phyloP scores from a whole-genome alignment of 2,797 vertebrate genomes.

The Adelosebastes latens region DNA sequence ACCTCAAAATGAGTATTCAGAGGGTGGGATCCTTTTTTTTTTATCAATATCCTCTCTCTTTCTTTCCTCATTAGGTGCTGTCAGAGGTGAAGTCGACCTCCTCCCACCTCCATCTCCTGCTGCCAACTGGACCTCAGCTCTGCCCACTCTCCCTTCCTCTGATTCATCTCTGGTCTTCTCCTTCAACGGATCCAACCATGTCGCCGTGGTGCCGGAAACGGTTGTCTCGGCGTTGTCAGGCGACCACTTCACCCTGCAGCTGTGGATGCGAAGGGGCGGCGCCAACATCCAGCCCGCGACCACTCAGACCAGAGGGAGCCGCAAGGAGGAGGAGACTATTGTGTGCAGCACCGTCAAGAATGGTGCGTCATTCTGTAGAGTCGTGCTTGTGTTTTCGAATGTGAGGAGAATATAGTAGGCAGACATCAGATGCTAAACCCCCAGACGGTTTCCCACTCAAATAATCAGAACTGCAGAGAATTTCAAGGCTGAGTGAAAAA shows the following conservation, averaged over 20 bases:
- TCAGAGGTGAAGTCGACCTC: conserved; percentile 93
- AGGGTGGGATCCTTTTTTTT: background rate
- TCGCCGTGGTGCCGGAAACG: conserved; percentile 89
- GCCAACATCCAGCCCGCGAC: conserved; percentile 78
- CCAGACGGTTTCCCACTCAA: background rate
- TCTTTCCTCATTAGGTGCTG: conserved; percentile 85
- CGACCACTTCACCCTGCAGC: conserved; percentile 96
- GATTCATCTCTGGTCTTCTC: conserved; percentile 98
- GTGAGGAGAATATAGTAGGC: background rate
- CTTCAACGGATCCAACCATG: conserved; percentile 95
- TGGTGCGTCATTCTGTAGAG: conserved; percentile 79
- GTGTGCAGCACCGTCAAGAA: conserved; percentile 95
- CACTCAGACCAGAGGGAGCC: conserved; percentile 82
- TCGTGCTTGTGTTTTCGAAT: background rate
- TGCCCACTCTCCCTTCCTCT: conserved; percentile 95
- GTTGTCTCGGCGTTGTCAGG: conserved; percentile 88
- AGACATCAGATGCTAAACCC: background rate
- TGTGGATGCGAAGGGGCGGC: conserved; percentile 95
- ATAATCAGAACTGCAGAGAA: background rate
- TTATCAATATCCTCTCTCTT: background rate
- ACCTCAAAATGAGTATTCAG: background rate
- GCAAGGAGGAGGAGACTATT: conserved; percentile 94
- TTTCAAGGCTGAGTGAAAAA: background rate
- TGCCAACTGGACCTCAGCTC: conserved; percentile 92
- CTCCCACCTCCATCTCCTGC: conserved; percentile 91